These are phyloP conservation scores for Stigmatopora argus DNA, from an alignment of 2,113 vertebrate genomes.

Conservation along the genomic window DNA sequence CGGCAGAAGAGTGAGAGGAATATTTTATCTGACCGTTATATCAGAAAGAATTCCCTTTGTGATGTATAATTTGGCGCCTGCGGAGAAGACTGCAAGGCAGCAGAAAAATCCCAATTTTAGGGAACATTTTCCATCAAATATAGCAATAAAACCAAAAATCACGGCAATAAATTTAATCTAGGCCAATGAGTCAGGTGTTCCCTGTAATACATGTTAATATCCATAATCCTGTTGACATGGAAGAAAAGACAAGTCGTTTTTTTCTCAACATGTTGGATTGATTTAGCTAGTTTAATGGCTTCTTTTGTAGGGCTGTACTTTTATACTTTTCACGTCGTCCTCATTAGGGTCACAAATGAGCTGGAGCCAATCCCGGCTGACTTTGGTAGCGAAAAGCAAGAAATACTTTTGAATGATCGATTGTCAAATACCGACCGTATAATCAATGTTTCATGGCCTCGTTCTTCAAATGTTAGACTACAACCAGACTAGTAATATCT, in stretches of 20 bases:
- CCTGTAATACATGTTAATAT: background rate
- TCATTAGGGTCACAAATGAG: background rate
- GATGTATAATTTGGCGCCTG: slow-evolving; percentile 17
- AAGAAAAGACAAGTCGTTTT: background rate
- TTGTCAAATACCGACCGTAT: background rate
- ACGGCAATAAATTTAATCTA: background rate
- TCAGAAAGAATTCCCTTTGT: slow-evolving; percentile 1
- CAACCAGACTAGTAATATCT: no score
- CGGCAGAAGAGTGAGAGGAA: slow-evolving; percentile 13
- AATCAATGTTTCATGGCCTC: background rate
- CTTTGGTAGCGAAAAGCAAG: background rate
- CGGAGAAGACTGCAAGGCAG: slow-evolving; percentile 13
- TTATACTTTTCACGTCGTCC: background rate
- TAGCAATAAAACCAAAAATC: background rate
- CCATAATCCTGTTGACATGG: slow-evolving; percentile 1
- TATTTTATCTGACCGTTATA: slow-evolving; percentile 25
- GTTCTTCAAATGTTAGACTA: background rate
- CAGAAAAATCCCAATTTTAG: background rate
- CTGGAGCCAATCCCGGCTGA: background rate
- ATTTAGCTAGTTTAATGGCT: background rate
- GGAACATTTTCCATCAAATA: background rate
- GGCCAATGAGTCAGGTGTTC: background rate
- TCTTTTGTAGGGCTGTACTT: background rate
- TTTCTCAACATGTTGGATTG: slow-evolving; percentile 1
- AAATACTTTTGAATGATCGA: background rate